Evolutionary conservation across 2,888 invertebrate species (phyloP).

Genomic region (Stenichneumon culpator): DNA sequence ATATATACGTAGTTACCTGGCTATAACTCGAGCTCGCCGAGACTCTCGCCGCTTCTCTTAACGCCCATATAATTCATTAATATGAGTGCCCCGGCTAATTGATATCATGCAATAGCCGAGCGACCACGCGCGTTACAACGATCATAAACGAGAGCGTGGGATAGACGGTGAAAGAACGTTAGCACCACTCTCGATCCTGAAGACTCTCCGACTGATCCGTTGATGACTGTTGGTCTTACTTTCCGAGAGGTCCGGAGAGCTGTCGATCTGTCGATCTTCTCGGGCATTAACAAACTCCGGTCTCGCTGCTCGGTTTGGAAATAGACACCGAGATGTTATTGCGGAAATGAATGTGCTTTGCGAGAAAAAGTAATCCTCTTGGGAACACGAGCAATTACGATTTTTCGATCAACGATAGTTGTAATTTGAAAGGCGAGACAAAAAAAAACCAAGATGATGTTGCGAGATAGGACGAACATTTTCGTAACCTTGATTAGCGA

Average conservation of each 20-base stretch:
- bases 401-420: slow-evolving; percentile 55
- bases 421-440: slow-evolving; percentile 9
- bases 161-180: slow-evolving; percentile 67
- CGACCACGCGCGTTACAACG: slow-evolving; percentile 68
- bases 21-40: slow-evolving; percentile 57
- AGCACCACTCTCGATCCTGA: slow-evolving; percentile 53
- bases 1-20: not conserved
- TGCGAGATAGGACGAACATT: slow-evolving; percentile 41
- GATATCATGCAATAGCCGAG: slow-evolving; percentile 72
- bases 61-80: slow-evolving; percentile 76
- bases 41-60: slow-evolving; percentile 66
- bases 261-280: slow-evolving; percentile 28
- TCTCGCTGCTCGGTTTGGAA: not conserved
- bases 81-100: slow-evolving; percentile 73
- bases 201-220: slow-evolving; percentile 55
- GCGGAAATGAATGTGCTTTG: slow-evolving; percentile 47
- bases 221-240: slow-evolving; percentile 38
- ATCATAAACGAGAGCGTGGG: slow-evolving; percentile 70
- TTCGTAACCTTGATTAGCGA: slow-evolving; percentile 59
- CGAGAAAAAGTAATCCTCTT: slow-evolving; percentile 34
- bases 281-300: slow-evolving; percentile 6
- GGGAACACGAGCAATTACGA: slow-evolving; percentile 36
- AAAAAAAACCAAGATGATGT: not conserved
- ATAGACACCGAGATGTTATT: slow-evolving; percentile 25
- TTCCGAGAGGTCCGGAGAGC: not conserved